Evolutionary conservation across 2,888 invertebrate genomes (phyloP).

Genomic region (Phrixothrix hirtus): DNA sequence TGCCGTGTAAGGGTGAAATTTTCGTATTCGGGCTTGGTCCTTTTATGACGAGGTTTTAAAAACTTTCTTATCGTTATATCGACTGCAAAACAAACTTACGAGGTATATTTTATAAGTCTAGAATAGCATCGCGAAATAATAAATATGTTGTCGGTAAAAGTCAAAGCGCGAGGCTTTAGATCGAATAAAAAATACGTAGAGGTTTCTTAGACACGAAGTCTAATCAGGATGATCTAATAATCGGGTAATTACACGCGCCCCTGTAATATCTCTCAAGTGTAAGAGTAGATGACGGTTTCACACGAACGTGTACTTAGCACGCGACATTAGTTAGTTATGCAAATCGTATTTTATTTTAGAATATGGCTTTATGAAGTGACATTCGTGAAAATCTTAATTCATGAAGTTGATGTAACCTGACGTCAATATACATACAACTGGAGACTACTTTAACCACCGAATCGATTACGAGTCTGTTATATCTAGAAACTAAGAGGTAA

Average conservation of each 20-base stretch:
- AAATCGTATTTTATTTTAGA: constrained; percentile 19
- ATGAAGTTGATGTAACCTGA: constrained; percentile 5
- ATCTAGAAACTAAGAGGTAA: constrained; percentile 7
- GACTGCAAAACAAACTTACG: constrained; percentile 4
- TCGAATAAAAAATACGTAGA: constrained; percentile 9
- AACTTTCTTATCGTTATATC: neutral
- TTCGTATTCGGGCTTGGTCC: no score
- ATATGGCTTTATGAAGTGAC: constrained; percentile 19
- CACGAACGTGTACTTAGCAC: constrained; percentile 24
- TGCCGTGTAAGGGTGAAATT: no score
- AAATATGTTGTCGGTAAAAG: constrained; percentile 17
- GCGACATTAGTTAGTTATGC: constrained; percentile 27
- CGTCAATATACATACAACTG: neutral
- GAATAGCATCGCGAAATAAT: constrained; percentile 7
- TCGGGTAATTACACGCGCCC: constrained; percentile 27
- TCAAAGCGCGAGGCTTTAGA: constrained; percentile 5
- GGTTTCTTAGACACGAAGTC: constrained; percentile 20
- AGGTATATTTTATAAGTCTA: constrained; percentile 7
- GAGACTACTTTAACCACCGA: constrained; percentile 2
- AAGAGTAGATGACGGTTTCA: constrained; percentile 25
- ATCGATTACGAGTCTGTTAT: constrained; percentile 9
- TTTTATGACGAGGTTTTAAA: neutral
- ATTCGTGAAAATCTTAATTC: constrained; percentile 21
- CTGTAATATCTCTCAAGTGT: constrained; percentile 24
- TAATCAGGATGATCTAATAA: constrained; percentile 27